phyloP scores from a whole-genome alignment of 2,888 invertebrate species.

The Epinotia bilunana region DNA sequence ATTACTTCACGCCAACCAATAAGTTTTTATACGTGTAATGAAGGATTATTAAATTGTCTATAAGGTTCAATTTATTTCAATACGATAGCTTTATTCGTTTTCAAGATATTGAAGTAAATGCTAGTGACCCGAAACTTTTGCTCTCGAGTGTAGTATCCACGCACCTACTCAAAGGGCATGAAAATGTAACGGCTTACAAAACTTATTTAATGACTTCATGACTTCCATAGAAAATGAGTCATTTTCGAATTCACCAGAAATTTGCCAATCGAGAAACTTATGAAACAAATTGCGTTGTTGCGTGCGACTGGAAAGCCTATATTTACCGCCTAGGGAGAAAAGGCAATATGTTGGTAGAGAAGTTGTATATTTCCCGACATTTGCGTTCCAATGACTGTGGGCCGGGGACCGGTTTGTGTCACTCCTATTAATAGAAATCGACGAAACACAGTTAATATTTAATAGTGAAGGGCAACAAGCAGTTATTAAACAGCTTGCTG shows the following conservation, averaged over 20 bases:
- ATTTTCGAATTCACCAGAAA: slow-evolving; percentile 15
- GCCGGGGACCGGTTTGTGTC: slow-evolving; percentile 4
- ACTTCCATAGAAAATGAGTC: not conserved
- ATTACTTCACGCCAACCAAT: no score
- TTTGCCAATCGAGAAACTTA: slow-evolving; percentile 18
- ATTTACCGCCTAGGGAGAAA: not conserved
- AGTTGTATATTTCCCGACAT: not conserved
- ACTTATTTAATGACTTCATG: slow-evolving; percentile 7
- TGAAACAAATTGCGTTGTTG: slow-evolving; percentile 25
- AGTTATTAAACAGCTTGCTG: not conserved
- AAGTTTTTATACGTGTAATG: no score
- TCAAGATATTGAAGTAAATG: no score
- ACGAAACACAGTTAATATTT: slow-evolving; percentile 1
- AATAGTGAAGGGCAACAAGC: not conserved
- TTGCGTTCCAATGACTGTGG: not conserved
- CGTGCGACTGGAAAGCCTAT: slow-evolving; percentile 17
- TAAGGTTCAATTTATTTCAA: no score
- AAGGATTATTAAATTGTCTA: no score
- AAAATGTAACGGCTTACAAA: not conserved
- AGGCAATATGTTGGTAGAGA: not conserved
- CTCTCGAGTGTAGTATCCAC: no score
- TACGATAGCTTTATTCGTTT: no score
- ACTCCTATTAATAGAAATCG: not conserved
- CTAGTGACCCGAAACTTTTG: no score
- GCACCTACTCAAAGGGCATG: not conserved